Evolutionary conservation across 2,888 invertebrate species (phyloP).

Genomic region (Napeogenes inachia): DNA sequence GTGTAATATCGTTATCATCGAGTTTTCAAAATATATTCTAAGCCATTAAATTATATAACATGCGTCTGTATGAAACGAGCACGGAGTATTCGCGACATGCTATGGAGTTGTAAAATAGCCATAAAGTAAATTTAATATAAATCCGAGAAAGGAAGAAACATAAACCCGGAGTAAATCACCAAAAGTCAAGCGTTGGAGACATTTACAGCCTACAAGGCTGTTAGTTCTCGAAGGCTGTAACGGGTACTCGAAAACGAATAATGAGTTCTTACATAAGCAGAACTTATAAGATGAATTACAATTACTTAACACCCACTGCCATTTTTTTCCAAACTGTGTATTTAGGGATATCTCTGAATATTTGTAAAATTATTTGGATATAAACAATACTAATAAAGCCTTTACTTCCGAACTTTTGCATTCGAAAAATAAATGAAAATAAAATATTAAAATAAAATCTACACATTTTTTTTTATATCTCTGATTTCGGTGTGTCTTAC

Average conservation of each 20-base stretch:
- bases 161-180: conserved; percentile 76
- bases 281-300: conserved; percentile 22
- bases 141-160: conserved; percentile 69
- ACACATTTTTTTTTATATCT: too few species aligned
- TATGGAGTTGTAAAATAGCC: conserved; percentile 66
- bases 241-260: conserved; percentile 54
- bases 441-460: too few species aligned
- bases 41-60: too few species aligned
- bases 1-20: too few species aligned
- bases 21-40: too few species aligned
- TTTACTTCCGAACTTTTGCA: too few species aligned
- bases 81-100: conserved; percentile 60
- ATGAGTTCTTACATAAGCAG: conserved; percentile 54
- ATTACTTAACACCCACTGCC: neutral
- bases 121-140: conserved; percentile 75
- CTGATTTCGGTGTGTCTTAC: too few species aligned
- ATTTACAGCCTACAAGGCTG: conserved; percentile 70
- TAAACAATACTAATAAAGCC: too few species aligned
- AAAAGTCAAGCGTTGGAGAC: conserved; percentile 72
- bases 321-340: neutral
- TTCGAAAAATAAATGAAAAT: too few species aligned
- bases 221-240: conserved; percentile 61
- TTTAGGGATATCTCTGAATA: neutral
- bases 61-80: conserved; percentile 36
- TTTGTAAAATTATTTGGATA: neutral